These are phyloP conservation scores for Acanthosoma haemorrhoidale DNA, from an alignment of 2,888 invertebrate genomes.

Conservation along the genomic window DNA sequence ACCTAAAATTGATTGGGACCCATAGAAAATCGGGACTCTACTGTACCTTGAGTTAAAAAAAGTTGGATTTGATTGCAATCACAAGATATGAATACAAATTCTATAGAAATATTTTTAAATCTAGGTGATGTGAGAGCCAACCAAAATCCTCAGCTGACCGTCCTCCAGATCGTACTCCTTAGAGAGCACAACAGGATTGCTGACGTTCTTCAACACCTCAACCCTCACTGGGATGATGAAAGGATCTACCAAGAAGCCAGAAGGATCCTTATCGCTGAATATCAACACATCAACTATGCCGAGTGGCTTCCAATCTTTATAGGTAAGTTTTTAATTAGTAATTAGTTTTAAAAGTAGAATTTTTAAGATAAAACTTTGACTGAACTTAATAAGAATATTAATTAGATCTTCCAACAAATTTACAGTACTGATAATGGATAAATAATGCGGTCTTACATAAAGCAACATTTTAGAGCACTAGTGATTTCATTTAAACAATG, in stretches of 20 bases:
- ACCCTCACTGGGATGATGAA: constrained; percentile 72
- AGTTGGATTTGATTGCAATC: too few relatives aligned
- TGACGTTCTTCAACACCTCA: constrained; percentile 54
- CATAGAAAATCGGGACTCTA: too few relatives aligned
- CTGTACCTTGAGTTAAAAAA: too few relatives aligned
- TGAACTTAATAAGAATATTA: too few relatives aligned
- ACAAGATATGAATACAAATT: too few relatives aligned
- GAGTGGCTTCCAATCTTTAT: constrained; percentile 74
- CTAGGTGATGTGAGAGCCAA: constrained; percentile 73
- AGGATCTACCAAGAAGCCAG: constrained; percentile 66
- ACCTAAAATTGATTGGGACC: too few relatives aligned
- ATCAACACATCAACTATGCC: constrained; percentile 73
- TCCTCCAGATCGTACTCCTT: constrained; percentile 66
- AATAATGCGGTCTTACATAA: too few relatives aligned
- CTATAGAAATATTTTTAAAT: too few relatives aligned
- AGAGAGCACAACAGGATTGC: constrained; percentile 79
- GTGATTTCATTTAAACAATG: too few relatives aligned
- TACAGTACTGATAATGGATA: too few relatives aligned
- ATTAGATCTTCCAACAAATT: too few relatives aligned
- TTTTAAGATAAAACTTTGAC: not conserved
- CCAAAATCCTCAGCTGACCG: constrained; percentile 68
- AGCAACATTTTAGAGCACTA: too few relatives aligned
- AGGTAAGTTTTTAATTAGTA: constrained; percentile 53
- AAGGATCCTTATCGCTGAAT: constrained; percentile 65
- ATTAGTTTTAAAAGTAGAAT: not conserved